Evolutionary conservation across 92 coral and sea anemone species (phyloP), one percentile per base, ranked within the genome.

Genomic region (Actinernus sp.): DNA sequence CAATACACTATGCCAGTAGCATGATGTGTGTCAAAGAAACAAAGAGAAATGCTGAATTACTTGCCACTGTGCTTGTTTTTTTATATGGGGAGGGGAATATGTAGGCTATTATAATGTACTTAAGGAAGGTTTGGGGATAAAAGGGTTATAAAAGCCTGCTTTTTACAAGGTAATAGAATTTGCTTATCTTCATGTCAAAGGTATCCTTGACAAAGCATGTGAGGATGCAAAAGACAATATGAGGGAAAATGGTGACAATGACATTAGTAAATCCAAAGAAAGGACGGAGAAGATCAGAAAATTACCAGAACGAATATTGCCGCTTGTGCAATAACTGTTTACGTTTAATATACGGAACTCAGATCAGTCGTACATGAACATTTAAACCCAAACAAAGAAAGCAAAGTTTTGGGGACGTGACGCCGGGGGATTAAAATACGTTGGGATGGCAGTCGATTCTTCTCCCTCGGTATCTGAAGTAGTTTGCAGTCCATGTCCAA

Each of bases 61-160:
- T 70, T 58, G 39, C 66, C 50, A 16, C 83, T 16, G 74, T 79
- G 60, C 61, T 79, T 27, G 50, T 79, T 3, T n/a, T n/a, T n/a
- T n/a, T n/a, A n/a, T 59, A 66, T 79, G 73, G 83, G n/a, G 56
- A 74, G 65, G 90, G 90, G n/a, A n/a, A 2, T 68, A 82, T 65
- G 70, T 71, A 1, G 49, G 65, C 13, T 74, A 66, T 26, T 27
- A 58, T 3, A 84, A 69, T 16, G 71, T 71, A 4, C 33, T 84
- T 34, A 76, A 82, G 24, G 55, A 31, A 41, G 73, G 81, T 14
- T 31, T 84, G 41, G 84, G 89, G 10, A 57, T 77, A 63, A 78
- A 38, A 3, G 30, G 68, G 2, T 9, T 51, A 0, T 74, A 76
- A 1, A 80, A 76, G 13, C 68, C 49, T 10, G 71, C 84, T 22